Base-by-base conservation (phyloP, 2,113 vertebrate genomes). In the Alectura lathami region DNA sequence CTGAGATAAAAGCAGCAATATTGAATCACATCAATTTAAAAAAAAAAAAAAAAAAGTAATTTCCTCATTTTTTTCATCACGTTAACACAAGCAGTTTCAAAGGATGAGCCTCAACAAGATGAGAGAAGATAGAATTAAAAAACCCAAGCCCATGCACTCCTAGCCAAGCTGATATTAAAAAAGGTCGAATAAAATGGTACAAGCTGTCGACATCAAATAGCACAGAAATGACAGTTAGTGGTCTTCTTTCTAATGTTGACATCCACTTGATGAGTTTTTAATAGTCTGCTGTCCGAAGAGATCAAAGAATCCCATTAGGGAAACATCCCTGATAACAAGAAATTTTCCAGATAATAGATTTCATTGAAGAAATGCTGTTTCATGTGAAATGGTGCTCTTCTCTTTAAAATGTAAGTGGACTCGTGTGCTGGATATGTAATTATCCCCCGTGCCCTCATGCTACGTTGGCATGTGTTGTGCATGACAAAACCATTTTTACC, bases 241-340 rank as follows among this genome's bases (percentile, higher is more conserved):
- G 40, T 64, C 93, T 68, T 76, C 73, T 12, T 60, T 68, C 48
- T 53, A 15, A 22, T 29, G 7, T 9, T 63, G 51, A 76, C 64
- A 51, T 81, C 75, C 22, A 24, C 86, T 45, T 76, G 67, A 85
- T 94, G 57, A 21, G 40, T 67, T 96, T 86, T 92, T 96, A 69
- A 81, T 83, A 75, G 91, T 78, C 85, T 64, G 38, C 59, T 53
- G 93, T 83, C 94, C 78, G 10, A 45, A 83, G 94, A 93, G 81
- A 96, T 95, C 83, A 89, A 90, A 92, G 86, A 88, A 86, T 86
- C 51, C 85, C 67, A 45, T 94, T 53, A 76, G 70, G 86, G 92
- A 80, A 74, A 57, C 56, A 22, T 92, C 83, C n/a, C 69, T 13
- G 8, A 73, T 80, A 79, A 92, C n/a, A 53, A 64, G 83, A 76